A percentile compares a stretch with the other conserved stretches of the same genome.
Conservation (phyloP, 92 coral and sea anemone genomes). For the Zoanthus gigantus region DNA sequence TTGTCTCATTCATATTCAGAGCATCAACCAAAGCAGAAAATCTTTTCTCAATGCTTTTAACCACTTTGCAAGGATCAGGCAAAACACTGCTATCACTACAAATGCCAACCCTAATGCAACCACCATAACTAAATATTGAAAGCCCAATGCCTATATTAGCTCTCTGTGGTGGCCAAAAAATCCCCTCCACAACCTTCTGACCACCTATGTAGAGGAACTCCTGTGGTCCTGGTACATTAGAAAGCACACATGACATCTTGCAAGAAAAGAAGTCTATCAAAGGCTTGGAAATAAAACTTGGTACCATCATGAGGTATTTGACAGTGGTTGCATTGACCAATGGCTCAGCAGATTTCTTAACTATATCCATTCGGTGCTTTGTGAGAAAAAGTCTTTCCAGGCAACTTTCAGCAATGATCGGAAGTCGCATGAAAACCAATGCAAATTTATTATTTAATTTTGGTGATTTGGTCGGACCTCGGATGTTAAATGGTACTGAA, state of each 20-base stretch:
- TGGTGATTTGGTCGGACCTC: constrained; percentile 79
- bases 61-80: constrained; percentile 78
- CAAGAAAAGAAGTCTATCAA: constrained; percentile 80
- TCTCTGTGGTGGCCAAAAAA: constrained; percentile 94
- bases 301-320: constrained; percentile 80
- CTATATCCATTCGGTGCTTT: constrained; percentile 91
- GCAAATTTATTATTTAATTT: constrained; percentile 90
- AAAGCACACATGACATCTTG: constrained; percentile 91
- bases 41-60: constrained; percentile 76
- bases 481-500: constrained; percentile 92
- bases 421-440: constrained; percentile 89
- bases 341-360: constrained; percentile 96
- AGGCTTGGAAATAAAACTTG: constrained; percentile 79
- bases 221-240: constrained; percentile 97
- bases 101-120: constrained; percentile 86
- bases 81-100: constrained; percentile 78
- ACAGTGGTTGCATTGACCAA: constrained; percentile 84
- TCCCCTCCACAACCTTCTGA: constrained; percentile 75
- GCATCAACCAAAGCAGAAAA: constrained; percentile 80
- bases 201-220: constrained; percentile 83
- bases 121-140: constrained; percentile 94
- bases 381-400: constrained; percentile 85
- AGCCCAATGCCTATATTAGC: constrained; percentile 91
- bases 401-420: constrained; percentile 74
- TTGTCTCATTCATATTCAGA: constrained; percentile 60